phyloP scores from a whole-genome alignment of 2,888 invertebrate genomes.

The Archips crataeganus region DNA sequence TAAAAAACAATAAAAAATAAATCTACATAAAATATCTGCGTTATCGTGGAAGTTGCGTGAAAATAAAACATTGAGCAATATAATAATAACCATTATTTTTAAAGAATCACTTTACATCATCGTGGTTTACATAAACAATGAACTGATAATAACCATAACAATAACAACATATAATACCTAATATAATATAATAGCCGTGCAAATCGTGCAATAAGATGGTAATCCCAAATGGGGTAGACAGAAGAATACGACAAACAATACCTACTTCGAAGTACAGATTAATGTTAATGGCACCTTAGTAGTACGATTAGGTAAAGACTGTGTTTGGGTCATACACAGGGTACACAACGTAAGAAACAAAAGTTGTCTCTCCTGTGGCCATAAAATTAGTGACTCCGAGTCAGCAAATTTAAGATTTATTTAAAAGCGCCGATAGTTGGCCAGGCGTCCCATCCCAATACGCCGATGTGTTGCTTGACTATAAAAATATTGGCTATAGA shows the following conservation, averaged over 20 bases:
- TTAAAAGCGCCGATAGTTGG: too few species aligned
- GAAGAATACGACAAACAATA: background rate
- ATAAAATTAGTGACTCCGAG: too few species aligned
- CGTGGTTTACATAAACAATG: constrained; percentile 1
- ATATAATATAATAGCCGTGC: background rate
- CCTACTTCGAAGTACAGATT: too few species aligned
- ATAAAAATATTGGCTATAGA: too few species aligned
- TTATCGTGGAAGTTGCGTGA: background rate
- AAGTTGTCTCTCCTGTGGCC: too few species aligned
- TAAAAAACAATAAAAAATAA: background rate
- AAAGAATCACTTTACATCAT: background rate
- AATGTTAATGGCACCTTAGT: background rate
- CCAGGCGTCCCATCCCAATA: too few species aligned
- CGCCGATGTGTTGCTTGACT: too few species aligned
- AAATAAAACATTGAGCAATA: background rate
- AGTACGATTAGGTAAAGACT: too few species aligned
- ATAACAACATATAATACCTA: background rate
- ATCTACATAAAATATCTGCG: background rate
- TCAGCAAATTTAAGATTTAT: too few species aligned
- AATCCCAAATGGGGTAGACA: background rate
- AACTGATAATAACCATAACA: constrained; percentile 5
- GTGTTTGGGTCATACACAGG: too few species aligned
- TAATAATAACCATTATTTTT: constrained; percentile 2
- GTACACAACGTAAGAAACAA: too few species aligned
- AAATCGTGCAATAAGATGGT: background rate